Percentiles rank a stretch among this genome's conserved stretches.
Evolutionary conservation across 2,113 vertebrate species (phyloP).

Genomic region (Mesembrinibis cayennensis): DNA sequence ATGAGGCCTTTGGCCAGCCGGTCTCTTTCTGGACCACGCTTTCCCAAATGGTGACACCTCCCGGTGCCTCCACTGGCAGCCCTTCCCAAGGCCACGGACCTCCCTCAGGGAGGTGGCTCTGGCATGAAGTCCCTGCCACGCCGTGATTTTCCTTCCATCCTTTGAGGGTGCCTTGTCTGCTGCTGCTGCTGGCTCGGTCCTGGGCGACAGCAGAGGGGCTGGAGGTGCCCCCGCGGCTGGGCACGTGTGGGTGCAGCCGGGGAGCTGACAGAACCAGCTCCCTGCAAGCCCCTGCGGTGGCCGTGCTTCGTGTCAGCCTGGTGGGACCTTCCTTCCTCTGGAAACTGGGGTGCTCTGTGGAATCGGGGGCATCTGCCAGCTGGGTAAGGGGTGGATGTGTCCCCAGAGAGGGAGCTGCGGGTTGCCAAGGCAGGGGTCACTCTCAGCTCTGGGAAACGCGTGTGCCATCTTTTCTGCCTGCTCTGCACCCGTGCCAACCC

Average conservation of each 20-base stretch:
- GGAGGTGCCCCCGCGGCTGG: background rate
- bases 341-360: background rate
- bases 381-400: background rate
- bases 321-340: background rate
- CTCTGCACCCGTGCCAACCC: background rate
- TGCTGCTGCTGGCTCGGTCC: background rate
- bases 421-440: background rate
- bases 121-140: background rate
- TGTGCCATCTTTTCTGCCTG: background rate
- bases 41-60: background rate
- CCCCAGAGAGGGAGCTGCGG: background rate
- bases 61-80: background rate
- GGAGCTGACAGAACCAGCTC: background rate
- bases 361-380: background rate
- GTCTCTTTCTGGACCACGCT: background rate
- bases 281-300: accelerated
- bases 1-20: background rate
- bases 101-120: background rate
- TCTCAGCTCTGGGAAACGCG: background rate
- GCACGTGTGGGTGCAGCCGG: accelerated
- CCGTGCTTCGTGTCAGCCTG: background rate
- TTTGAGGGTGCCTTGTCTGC: background rate
- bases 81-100: background rate
- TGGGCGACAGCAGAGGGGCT: background rate
- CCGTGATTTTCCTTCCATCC: background rate